A percentile compares a stretch with the other conserved stretches of the same genome.
These are phyloP conservation scores for Philonicus albiceps DNA, from an alignment of 2,888 invertebrate genomes.

Conservation along the genomic window DNA sequence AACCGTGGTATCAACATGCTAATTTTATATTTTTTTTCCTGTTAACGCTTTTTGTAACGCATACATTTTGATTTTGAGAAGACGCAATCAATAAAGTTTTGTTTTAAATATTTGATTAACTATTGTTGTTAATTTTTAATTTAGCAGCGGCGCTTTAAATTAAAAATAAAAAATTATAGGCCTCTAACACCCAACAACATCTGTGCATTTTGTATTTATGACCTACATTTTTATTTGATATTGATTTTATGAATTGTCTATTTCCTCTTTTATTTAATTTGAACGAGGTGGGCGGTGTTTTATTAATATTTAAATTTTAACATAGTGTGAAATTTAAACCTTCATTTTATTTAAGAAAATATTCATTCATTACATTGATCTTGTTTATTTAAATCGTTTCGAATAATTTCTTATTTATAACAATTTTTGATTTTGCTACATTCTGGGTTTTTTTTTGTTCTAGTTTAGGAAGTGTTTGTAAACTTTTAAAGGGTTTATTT, in stretches of 20 bases:
- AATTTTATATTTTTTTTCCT: not conserved
- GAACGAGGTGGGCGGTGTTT: not conserved
- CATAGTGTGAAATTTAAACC: not conserved
- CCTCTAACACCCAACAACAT: not conserved
- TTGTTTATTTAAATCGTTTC: not conserved
- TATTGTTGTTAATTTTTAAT: not conserved
- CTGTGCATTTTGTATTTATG: not conserved
- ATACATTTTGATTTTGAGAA: not conserved
- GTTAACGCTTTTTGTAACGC: not conserved
- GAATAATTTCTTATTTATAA: not conserved
- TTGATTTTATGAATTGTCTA: not conserved
- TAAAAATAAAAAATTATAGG: not conserved
- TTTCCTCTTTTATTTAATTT: not conserved
- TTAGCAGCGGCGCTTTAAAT: not conserved
- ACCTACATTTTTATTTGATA: not conserved
- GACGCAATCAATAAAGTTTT: not conserved
- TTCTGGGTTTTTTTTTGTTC: no score
- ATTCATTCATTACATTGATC: not conserved
- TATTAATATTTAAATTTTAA: not conserved
- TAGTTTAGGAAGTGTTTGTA: no score
- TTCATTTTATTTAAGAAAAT: not conserved
- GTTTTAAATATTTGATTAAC: not conserved
- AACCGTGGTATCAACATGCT: not conserved
- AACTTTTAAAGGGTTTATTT: no score
- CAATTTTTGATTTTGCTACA: no score